Conservation (phyloP, 2,888 invertebrate genomes). For the Drosophila merina region DNA sequence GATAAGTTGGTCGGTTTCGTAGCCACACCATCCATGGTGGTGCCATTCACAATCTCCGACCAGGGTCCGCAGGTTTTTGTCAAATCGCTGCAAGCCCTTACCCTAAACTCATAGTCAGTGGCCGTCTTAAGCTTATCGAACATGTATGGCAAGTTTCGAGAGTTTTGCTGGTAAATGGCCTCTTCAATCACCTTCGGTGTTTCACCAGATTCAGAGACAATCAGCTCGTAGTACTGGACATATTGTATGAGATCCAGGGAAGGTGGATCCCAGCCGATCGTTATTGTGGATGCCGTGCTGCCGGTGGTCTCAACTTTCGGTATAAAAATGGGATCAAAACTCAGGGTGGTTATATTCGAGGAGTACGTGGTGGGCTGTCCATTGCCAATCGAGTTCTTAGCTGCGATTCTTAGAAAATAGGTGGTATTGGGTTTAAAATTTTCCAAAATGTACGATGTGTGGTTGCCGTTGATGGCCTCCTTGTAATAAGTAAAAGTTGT, state of each 20-base stretch:
- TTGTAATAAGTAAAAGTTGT: constrained; percentile 86
- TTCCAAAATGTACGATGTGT: constrained; percentile 88
- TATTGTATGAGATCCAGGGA: constrained; percentile 87
- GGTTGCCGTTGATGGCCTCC: constrained; percentile 87
- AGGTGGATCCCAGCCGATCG: constrained; percentile 91
- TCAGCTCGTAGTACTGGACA: constrained; percentile 90
- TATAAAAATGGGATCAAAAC: constrained; percentile 90
- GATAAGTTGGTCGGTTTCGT: constrained; percentile 89
- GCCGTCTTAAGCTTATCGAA: constrained; percentile 91
- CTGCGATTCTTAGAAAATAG: constrained; percentile 88
- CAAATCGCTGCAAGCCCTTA: constrained; percentile 92
- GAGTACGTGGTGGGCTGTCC: constrained; percentile 85
- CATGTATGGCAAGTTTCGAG: constrained; percentile 89
- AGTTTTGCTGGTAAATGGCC: constrained; percentile 88
- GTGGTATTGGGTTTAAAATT: constrained; percentile 87
- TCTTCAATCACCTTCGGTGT: constrained; percentile 85
- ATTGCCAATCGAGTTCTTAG: constrained; percentile 87
- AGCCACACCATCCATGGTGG: constrained; percentile 92
- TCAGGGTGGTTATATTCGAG: constrained; percentile 87
- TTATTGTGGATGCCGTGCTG: constrained; percentile 88
- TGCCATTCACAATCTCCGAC: constrained; percentile 91
- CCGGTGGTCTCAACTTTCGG: constrained; percentile 92
- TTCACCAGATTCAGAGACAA: constrained; percentile 86
- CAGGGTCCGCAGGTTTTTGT: constrained; percentile 90
- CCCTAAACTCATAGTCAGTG: constrained; percentile 91